phyloP scores from a whole-genome alignment of 1,140 invertebrate species.

The Pseudoatta argentina region DNA sequence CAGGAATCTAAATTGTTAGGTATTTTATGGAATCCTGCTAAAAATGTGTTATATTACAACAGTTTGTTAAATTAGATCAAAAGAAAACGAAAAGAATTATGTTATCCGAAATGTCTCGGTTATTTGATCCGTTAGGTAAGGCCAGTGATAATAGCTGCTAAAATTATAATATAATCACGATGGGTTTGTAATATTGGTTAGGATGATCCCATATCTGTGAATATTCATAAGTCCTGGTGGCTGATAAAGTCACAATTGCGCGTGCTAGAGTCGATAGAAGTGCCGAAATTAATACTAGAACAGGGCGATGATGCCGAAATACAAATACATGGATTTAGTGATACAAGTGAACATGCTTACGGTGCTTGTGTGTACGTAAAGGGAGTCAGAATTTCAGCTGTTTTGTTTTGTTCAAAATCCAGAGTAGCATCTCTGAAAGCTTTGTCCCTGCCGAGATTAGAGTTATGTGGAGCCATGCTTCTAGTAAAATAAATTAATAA shows the following conservation, averaged over 20 bases:
- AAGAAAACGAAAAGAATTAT: neutral
- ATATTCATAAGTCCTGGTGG: neutral
- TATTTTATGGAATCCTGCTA: neutral
- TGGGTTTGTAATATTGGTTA: neutral
- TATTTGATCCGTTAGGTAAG: neutral
- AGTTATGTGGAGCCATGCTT: neutral
- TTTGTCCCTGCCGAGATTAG: neutral
- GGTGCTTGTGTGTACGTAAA: neutral
- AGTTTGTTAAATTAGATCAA: neutral
- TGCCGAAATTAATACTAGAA: no score
- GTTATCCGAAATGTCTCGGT: neutral
- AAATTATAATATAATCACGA: neutral
- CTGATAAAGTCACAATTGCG: neutral
- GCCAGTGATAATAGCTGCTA: neutral
- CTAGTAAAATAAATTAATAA: neutral
- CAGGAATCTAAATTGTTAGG: neutral
- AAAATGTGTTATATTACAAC: neutral
- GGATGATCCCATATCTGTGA: neutral
- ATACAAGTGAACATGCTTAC: neutral
- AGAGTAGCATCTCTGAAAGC: neutral
- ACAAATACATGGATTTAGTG: conserved; percentile 34
- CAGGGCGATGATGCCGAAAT: neutral
- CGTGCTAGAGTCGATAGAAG: no score
- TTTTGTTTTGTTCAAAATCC: neutral
- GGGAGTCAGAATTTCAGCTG: no score